Base-by-base conservation (phyloP, 2,113 vertebrate species). In the Hippoglossus stenolepis region DNA sequence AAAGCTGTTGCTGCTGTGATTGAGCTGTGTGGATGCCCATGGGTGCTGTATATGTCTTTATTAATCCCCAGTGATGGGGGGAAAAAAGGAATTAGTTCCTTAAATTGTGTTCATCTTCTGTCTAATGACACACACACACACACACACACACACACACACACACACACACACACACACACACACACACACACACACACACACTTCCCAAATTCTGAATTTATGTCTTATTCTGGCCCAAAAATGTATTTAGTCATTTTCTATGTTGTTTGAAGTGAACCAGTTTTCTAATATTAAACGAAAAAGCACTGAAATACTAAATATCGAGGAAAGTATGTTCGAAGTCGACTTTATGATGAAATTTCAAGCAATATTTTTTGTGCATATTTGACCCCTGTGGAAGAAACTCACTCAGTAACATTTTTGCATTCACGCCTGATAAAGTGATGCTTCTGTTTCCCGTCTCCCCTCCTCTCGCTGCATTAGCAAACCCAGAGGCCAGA, bases 321-420 rank as follows among this genome's bases (percentile, higher is more conserved):
- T 58, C 35, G 63, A 35, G 3, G 38, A 79, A 72, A 75, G 31
- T n/a, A 8, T 77, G 59, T 59, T 67, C 18, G 45, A 67, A 54
- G 10, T 53, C 66, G 20, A 38, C 35, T 80, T 70, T 0, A 76
- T 86, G 65, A 87, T 89, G 54, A 74, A 71, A 79, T 65, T 66
- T 35, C 17, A 2, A 43, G 79, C 79, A 91, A 85, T 6, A n/a
- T 18, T 49, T 68, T 70, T 51, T 28, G 24, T 73, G 18, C 18
- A 54, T 83, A 43, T 53, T 45, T 73, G 21, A 79, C 56, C 53
- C 43, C 64, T 11, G 17, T 64, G 4, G 21, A 70, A 65, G 35
- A 28, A 61, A 75, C 10, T 73, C 45, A 49, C 45, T 49, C 51
- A n/a, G 4, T 10, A 1, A 4, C 35, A 49, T 51, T 80, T 24